Evolutionary conservation across 2,797 vertebrate genomes (phyloP).

Genomic region (Leuciscus waleckii): DNA sequence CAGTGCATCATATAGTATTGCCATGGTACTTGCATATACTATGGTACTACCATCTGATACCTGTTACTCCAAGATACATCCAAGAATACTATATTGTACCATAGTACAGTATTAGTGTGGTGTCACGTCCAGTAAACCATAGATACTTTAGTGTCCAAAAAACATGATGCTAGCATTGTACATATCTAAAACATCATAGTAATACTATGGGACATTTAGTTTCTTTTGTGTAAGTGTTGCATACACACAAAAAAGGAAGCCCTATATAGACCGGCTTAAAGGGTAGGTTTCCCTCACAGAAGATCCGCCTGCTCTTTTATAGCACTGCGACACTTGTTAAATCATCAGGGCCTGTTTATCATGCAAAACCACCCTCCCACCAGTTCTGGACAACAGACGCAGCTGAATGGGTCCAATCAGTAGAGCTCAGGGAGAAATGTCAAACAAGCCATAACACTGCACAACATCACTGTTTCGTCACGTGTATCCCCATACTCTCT

Average conservation of each 20-base stretch:
- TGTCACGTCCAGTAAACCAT: background rate
- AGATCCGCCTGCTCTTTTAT: conserved; percentile 53
- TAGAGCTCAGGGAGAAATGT: conserved; percentile 54
- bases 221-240: background rate
- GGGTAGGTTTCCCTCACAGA: conserved; percentile 32
- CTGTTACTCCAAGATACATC: background rate
- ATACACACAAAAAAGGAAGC: background rate
- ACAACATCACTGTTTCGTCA: conserved; percentile 49
- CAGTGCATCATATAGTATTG: background rate
- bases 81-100: background rate
- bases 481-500: conserved; percentile 38
- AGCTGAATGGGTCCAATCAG: conserved; percentile 49
- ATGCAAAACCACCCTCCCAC: conserved; percentile 61
- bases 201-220: background rate
- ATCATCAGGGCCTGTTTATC: conserved; percentile 67
- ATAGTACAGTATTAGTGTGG: background rate
- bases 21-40: background rate
- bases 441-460: conserved; percentile 51
- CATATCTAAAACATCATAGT: background rate
- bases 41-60: background rate
- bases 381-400: conserved; percentile 49
- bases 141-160: background rate
- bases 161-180: background rate
- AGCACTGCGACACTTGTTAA: conserved; percentile 65
- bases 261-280: conserved; percentile 18